These are phyloP conservation scores for Micropoecilia bifurca DNA, from an alignment of 2,797 vertebrate genomes.

Conservation along the genomic window DNA sequence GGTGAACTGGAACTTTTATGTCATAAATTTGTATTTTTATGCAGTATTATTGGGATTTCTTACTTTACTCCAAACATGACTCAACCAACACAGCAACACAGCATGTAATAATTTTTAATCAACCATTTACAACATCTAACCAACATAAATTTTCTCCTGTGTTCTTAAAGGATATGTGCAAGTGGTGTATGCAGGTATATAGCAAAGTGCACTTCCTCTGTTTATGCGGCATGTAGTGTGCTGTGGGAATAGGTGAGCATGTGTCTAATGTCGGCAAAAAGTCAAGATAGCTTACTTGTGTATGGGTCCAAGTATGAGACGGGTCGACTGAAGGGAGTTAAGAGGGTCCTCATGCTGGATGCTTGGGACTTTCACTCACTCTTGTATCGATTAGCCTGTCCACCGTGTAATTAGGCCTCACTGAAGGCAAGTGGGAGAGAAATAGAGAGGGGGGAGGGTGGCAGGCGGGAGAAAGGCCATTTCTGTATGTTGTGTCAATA, in stretches of 20 bases:
- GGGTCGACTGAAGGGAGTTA: slow-evolving; percentile 55
- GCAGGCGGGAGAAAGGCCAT: slow-evolving; percentile 54
- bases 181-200: slow-evolving; percentile 1
- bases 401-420: slow-evolving; percentile 77
- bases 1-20: not conserved
- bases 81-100: not conserved
- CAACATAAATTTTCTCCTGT: not conserved
- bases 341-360: slow-evolving; percentile 67
- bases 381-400: slow-evolving; percentile 77
- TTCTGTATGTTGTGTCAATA: slow-evolving; percentile 72
- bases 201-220: slow-evolving; percentile 70
- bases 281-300: slow-evolving; percentile 66
- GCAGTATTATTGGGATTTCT: not conserved
- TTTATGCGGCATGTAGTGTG: slow-evolving; percentile 45
- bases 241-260: slow-evolving; percentile 47
- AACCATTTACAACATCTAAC: not conserved
- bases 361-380: slow-evolving; percentile 76
- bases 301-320: slow-evolving; percentile 64
- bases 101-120: not conserved
- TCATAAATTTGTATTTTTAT: not conserved
- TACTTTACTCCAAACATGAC: not conserved
- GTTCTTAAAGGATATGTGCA: slow-evolving; percentile 15
- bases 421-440: slow-evolving; percentile 66
- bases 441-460: slow-evolving; percentile 46
- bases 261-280: slow-evolving; percentile 65